Base-by-base conservation (phyloP, 2,888 invertebrate genomes). In the Tenodera sinensis region DNA sequence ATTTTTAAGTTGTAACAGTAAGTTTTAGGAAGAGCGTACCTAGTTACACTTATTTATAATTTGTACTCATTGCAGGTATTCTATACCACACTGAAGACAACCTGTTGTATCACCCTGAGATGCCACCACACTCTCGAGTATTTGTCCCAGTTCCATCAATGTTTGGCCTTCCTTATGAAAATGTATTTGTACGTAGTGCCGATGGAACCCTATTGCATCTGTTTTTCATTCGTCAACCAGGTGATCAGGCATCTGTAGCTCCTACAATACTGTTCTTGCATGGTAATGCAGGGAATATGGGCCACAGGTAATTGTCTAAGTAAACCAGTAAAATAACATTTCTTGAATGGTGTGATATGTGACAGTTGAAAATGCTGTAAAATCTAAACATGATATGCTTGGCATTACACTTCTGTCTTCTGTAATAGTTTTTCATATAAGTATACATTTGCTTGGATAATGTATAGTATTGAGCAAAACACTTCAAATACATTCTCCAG, bases 221-320 rank as follows among this genome's bases (percentile, higher is more conserved):
- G 93, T 98, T 97, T 92, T 96, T 97, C 92, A 96, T 98, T 90
- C 95, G 96, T 91, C 98, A 98, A 93, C 94, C 95, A 1, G 95
- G 95, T 90, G 95, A 95, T 85, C 95, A 95, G 90, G 95, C 95
- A 91, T 95, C 95, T 91, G 95, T 95, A 92, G 96, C 95, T 88
- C 97, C 98, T 0, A 98, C 98, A 15, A 94, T 99, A 92, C 94
- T 99, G 88, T 98, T 97, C 93, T 96, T 99, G 91, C 99, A 99
- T 94, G 99, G 99, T 9, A 99, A 99, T 95, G 99, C 99, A 88
- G 99, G 99, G 25, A 99, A 99, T 93, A 98, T 99, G 95, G 99
- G 99, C 0, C 98, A 99, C 93, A 96, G 97, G 96, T 96, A 91
- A 92, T 42, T 47, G 28, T 71, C 6, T 15, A 2, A 25, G 6